Evolutionary conservation across 1,140 invertebrate genomes (phyloP).

Genomic region (Drosophila ironensis): DNA sequence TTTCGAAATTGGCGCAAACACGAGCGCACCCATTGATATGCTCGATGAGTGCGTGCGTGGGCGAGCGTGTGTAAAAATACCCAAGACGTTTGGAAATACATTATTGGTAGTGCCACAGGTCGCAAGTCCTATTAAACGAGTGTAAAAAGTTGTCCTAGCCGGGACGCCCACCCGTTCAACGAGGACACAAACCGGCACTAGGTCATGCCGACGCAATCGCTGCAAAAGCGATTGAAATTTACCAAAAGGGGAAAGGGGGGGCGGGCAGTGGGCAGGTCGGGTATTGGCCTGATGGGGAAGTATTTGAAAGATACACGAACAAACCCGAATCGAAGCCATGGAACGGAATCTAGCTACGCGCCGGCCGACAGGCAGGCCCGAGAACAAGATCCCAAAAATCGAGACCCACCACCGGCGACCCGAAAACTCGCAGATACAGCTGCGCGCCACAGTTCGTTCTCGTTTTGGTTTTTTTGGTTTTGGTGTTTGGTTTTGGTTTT

Average conservation of each 20-base stretch:
- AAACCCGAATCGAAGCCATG: slow-evolving; percentile 16
- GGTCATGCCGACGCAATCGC: slow-evolving; percentile 31
- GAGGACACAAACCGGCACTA: background rate
- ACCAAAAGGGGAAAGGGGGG: background rate
- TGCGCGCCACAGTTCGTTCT: background rate
- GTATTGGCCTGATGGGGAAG: background rate
- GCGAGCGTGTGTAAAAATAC: background rate
- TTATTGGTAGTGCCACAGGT: too few species aligned
- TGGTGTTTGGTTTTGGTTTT: too few species aligned
- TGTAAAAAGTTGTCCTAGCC: slow-evolving; percentile 17
- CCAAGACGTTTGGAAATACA: background rate
- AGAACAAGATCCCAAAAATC: slow-evolving; percentile 48
- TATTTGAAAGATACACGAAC: slow-evolving; percentile 13
- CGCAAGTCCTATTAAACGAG: background rate
- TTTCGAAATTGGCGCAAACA: slow-evolving; percentile 14
- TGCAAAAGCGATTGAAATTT: slow-evolving; percentile 37
- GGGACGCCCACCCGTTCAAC: slow-evolving; percentile 25
- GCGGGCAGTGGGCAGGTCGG: background rate
- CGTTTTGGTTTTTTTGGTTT: too few species aligned
- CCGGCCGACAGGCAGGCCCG: slow-evolving; percentile 23
- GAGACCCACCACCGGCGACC: slow-evolving; percentile 23
- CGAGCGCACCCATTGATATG: slow-evolving; percentile 18
- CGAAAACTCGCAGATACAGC: slow-evolving; percentile 8
- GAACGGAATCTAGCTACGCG: slow-evolving; percentile 26
- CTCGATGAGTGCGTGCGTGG: slow-evolving; percentile 15